Evolutionary conservation across 1,140 invertebrate genomes (phyloP).

Genomic region (Nasonia vitripennis): DNA sequence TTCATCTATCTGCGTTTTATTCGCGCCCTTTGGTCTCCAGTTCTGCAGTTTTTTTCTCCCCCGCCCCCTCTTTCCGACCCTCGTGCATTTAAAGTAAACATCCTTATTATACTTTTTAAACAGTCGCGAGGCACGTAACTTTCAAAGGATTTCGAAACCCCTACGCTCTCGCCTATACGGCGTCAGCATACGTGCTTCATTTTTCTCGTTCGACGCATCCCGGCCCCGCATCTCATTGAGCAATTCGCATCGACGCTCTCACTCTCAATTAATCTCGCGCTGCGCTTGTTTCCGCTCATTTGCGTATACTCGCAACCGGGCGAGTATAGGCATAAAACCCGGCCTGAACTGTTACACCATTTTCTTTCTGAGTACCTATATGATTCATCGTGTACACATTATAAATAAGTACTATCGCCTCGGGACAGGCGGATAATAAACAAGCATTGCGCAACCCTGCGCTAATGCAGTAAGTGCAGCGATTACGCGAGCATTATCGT

Average conservation of each 20-base stretch:
- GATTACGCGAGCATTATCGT: background rate
- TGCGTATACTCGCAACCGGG: background rate
- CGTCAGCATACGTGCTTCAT: background rate
- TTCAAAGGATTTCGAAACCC: background rate
- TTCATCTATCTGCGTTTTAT: conserved; percentile 2
- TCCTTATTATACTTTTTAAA: background rate
- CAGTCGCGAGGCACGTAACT: background rate
- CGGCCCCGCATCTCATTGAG: background rate
- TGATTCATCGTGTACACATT: background rate
- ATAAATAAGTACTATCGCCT: background rate
- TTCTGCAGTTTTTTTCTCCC: background rate
- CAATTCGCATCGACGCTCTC: background rate
- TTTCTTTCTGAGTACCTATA: background rate
- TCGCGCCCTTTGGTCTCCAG: background rate
- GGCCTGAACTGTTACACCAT: background rate
- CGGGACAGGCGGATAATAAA: background rate
- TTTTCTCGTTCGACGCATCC: background rate
- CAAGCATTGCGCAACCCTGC: background rate
- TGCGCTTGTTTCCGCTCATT: conserved; percentile 2
- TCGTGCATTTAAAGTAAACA: background rate
- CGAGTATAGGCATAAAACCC: background rate
- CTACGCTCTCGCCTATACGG: no score
- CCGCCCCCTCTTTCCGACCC: background rate
- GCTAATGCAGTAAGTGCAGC: background rate
- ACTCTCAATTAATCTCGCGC: background rate